phyloP scores from a whole-genome alignment of 2,888 invertebrate genomes.

The Subacronicta megacephala region DNA sequence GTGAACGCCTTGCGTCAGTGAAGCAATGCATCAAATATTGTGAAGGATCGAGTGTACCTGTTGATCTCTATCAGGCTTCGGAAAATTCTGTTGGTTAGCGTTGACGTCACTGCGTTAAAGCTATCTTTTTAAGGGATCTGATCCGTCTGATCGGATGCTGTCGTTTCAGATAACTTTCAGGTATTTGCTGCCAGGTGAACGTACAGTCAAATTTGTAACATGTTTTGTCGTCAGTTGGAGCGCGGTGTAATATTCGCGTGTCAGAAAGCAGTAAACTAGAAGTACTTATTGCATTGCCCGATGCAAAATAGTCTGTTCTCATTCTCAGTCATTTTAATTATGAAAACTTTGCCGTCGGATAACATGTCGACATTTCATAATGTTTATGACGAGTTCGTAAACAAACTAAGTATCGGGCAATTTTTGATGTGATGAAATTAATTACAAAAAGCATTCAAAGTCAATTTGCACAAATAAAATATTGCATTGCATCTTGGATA shows the following conservation, averaged over 20 bases:
- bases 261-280: too few species aligned
- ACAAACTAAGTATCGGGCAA: background rate
- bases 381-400: background rate
- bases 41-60: slow-evolving; percentile 2
- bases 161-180: too few species aligned
- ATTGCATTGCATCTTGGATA: slow-evolving; percentile 18
- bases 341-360: too few species aligned
- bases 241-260: too few species aligned
- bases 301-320: too few species aligned
- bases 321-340: too few species aligned
- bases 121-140: too few species aligned
- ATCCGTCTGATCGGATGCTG: too few species aligned
- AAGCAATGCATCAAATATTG: slow-evolving; percentile 23
- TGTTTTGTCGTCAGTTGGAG: too few species aligned
- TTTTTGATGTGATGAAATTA: slow-evolving; percentile 5
- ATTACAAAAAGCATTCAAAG: slow-evolving; percentile 12
- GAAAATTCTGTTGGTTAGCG: background rate
- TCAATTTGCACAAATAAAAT: slow-evolving; percentile 5
- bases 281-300: too few species aligned
- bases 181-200: too few species aligned
- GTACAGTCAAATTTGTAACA: too few species aligned
- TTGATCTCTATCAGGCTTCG: slow-evolving; percentile 9
- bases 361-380: background rate
- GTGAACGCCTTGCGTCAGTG: slow-evolving; percentile 8
- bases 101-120: slow-evolving; percentile 22